phyloP scores from a whole-genome alignment of 2,888 invertebrate genomes.

The Glomeris marginata region DNA sequence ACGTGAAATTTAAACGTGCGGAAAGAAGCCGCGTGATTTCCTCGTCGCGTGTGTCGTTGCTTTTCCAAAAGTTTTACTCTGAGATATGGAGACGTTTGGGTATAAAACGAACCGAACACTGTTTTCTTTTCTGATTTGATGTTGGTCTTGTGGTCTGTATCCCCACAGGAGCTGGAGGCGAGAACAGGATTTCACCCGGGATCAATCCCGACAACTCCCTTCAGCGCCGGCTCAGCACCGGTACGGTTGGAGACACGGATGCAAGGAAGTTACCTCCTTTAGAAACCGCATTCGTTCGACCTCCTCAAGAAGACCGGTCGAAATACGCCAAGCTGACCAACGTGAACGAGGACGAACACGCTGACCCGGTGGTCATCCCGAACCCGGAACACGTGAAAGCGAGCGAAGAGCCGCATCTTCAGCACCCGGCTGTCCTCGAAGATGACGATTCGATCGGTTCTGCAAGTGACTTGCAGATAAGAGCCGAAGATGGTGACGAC shows the following conservation, averaged over 20 bases:
- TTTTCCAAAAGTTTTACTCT: too few relatives aligned
- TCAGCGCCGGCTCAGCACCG: constrained; percentile 12
- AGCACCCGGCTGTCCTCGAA: constrained; percentile 14
- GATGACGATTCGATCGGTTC: constrained; percentile 51
- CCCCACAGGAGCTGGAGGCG: too few relatives aligned
- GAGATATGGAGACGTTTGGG: too few relatives aligned
- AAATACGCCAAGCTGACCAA: constrained; percentile 57
- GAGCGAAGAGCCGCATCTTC: constrained; percentile 24
- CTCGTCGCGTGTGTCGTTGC: too few relatives aligned
- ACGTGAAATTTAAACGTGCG: too few relatives aligned
- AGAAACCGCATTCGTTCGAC: constrained; percentile 18
- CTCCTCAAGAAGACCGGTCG: constrained; percentile 52
- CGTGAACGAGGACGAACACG: constrained; percentile 26
- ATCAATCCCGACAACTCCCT: background rate
- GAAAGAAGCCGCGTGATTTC: too few relatives aligned
- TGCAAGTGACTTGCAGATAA: constrained; percentile 48
- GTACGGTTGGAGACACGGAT: constrained; percentile 12
- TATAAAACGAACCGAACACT: too few relatives aligned
- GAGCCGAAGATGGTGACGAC: constrained; percentile 34
- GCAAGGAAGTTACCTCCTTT: constrained; percentile 10
- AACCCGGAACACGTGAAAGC: constrained; percentile 48
- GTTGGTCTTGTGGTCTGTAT: too few relatives aligned
- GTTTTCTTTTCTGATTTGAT: too few relatives aligned
- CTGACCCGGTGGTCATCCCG: constrained; percentile 17
- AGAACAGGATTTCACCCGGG: too few relatives aligned